phyloP scores from a whole-genome alignment of 2,113 vertebrate genomes.

The Formicarius rufipectus region DNA sequence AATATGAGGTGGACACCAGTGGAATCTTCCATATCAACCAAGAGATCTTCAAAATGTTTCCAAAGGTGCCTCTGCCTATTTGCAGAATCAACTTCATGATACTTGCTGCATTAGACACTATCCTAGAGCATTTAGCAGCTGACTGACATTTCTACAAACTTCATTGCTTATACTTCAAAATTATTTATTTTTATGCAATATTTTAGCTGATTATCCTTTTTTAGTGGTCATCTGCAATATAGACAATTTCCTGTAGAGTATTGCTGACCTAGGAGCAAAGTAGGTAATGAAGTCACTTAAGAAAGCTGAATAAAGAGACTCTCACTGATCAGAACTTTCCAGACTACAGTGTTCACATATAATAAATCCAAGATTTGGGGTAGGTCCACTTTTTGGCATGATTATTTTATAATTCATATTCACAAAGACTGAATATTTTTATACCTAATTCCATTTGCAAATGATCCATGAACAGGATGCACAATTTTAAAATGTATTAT shows the following conservation, averaged over 20 bases:
- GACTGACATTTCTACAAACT: background rate
- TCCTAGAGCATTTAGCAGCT: background rate
- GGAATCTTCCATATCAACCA: constrained; percentile 89
- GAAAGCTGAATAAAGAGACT: background rate
- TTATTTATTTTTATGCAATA: background rate
- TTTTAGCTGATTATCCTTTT: background rate
- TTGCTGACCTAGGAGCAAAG: background rate
- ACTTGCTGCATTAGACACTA: background rate
- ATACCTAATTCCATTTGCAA: background rate
- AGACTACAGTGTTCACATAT: background rate
- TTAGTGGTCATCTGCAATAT: background rate
- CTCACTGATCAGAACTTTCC: background rate
- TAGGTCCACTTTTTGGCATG: background rate
- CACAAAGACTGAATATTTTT: background rate
- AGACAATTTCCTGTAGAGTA: background rate
- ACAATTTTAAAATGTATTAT: background rate
- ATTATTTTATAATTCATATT: background rate
- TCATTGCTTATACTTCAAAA: background rate
- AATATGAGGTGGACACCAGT: constrained; percentile 95
- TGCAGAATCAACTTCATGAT: background rate
- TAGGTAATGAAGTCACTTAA: background rate
- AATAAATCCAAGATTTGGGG: background rate
- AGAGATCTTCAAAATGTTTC: constrained; percentile 96
- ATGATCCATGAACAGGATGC: background rate
- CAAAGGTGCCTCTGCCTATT: constrained; percentile 77